Conservation (phyloP, 2,888 invertebrate genomes). For the Eumacrocentrus americanus region DNA sequence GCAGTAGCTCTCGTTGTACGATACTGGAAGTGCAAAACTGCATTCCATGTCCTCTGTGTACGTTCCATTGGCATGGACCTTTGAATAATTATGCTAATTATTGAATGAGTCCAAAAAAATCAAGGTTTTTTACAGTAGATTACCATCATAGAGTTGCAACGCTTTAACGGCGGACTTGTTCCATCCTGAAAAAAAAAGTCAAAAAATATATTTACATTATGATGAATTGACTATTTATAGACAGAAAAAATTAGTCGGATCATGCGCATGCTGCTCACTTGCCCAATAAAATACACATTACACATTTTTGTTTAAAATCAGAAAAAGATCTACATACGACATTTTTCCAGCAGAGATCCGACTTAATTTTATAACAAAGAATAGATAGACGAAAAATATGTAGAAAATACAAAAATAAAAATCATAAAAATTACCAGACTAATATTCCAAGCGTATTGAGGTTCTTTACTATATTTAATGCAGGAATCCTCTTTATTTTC, state of each 20-base stretch:
- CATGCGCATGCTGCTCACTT: constrained; percentile 16
- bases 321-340: not conserved
- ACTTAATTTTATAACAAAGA: not conserved
- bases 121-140: not conserved
- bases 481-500: constrained; percentile 35
- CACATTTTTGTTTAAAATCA: not conserved
- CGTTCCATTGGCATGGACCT: constrained; percentile 14
- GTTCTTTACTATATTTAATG: constrained; percentile 26
- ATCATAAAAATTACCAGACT: constrained; percentile 33
- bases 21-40: constrained; percentile 25
- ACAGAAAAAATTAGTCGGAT: not conserved
- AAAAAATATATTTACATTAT: not conserved
- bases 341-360: not conserved
- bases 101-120: not conserved
- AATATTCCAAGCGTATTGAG: constrained; percentile 30
- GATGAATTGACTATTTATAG: not conserved
- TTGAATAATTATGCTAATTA: no score
- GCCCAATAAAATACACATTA: not conserved
- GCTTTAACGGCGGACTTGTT: not conserved
- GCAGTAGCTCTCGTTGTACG: constrained; percentile 33
- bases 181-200: constrained; percentile 24
- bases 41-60: constrained; percentile 32
- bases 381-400: not conserved
- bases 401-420: constrained; percentile 6
- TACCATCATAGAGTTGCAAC: constrained; percentile 32